Base-by-base conservation (phyloP, 2,888 invertebrate genomes). In the Mycalesis mineus region DNA sequence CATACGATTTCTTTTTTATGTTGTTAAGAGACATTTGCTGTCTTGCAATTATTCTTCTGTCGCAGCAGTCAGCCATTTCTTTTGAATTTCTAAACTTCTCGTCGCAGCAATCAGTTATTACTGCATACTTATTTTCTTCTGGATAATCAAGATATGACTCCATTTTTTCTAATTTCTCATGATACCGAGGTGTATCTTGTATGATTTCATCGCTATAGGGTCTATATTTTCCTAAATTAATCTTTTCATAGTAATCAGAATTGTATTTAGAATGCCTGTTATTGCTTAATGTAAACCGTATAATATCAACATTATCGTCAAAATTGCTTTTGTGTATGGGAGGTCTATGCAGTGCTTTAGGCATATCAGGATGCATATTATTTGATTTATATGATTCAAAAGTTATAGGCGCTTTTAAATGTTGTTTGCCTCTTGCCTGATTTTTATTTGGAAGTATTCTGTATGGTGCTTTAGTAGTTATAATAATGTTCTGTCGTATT, bases 401-500 rank as follows among this genome's bases (percentile, higher is more conserved):
- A 39, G 7, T 13, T 22, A 33, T 42, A 17, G 13, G 37, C 13
- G 14, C 13, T 17, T 54, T 33, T 29, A 36, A 17, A 45, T 51
- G 15, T 47, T 4, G 47, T 15, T 3, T 31, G 15, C 15, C 15
- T 47, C 5, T 33, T 0, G 15, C 15, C 14, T 11, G 33, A 47
- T 39, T 39, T 22, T 36, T 48, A 14, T 8, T 47, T 17, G 17
- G 15, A 2, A 33, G 29, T 40, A 62, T 57, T 39, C 57, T 62
- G 29, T 63, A 57, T 7, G 63, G 61, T 4, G n/a, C 36, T 0
- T 7, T 22, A 1, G 81, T 75, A 15, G 77, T 72, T 3, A 86
- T 65, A 31, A 87, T 64, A 13, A 87, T 78, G 58, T 84, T 79
- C 65, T 82, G 79, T 60, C 78, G 78, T 5, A 84, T 68, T 8